Base-by-base conservation (phyloP, 2,797 vertebrate species). In the Denticeps clupeoides region DNA sequence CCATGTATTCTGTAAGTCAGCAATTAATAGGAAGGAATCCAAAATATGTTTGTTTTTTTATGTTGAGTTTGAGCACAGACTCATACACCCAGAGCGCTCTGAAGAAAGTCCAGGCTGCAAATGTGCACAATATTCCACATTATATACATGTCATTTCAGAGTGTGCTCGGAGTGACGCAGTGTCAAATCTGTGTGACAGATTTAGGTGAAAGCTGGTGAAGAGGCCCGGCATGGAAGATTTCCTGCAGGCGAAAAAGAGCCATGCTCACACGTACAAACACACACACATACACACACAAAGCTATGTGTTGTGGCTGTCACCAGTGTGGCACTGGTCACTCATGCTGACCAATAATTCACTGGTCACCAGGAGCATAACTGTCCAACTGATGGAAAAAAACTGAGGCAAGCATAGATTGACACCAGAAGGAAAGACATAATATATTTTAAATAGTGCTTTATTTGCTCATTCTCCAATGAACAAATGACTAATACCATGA, bases 111-210 rank as follows among this genome's bases (percentile, higher is more conserved):
- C 70, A 49, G 88, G 79, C 89, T 90, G 88, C 85, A 94, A 93
- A 91, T 90, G 90, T 90, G 91, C 91, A 93, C 89, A 91, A 87
- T 89, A 93, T 92, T 90, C 86, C 88, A 86, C 85, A 92, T 97
- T 94, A 94, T 90, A 92, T 91, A 87, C 85, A 85, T 94, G 93
- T 97, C 91, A 97, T 81, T 89, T 86, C 87, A 75, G 85, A 87
- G 87, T 84, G 85, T 81, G 72, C 79, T 79, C 79, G 79, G 80
- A 93, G 89, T 85, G 87, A 90, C 81, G 81, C 74, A 68, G 90
- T 91, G 91, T 93, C 92, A 97, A 94, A 97, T 97, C 90, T 95
- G 89, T 87, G 82, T 94, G 91, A 98, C 92, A 97, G 91, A 97
- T 97, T 98, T 90, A 93, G 91, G 94, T 96, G 91, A 98, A 90